Percentiles rank a stretch among this genome's conserved stretches.
Evolutionary conservation across 2,113 vertebrate genomes (phyloP).

Genomic region (Gymnorhina tibicen): DNA sequence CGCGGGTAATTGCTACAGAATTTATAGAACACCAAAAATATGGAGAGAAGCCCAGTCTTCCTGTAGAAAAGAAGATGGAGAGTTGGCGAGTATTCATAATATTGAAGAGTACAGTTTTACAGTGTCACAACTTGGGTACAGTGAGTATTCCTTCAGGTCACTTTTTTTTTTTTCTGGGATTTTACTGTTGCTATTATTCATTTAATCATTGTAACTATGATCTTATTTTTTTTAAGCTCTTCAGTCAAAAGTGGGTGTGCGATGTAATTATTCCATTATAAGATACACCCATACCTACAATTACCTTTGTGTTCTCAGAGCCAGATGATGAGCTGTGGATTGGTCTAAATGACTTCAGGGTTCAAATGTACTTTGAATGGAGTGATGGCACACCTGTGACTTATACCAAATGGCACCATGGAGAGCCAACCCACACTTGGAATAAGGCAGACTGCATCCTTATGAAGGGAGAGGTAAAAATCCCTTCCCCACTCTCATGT

Average conservation of each 20-base stretch:
- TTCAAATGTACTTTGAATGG: constrained; percentile 91
- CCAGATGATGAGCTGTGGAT: constrained; percentile 86
- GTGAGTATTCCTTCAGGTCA: constrained; percentile 70
- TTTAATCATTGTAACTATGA: not conserved
- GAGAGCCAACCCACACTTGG: constrained; percentile 80
- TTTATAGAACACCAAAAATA: constrained; percentile 78
- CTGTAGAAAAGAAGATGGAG: constrained; percentile 85
- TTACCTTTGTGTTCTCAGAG: constrained; percentile 63
- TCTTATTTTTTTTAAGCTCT: not conserved
- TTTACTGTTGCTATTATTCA: not conserved
- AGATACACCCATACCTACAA: not conserved
- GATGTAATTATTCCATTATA: not conserved
- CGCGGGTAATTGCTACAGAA: constrained; percentile 83
- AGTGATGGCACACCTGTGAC: constrained; percentile 86
- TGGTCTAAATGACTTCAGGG: constrained; percentile 86
- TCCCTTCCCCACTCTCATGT: not conserved
- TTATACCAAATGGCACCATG: constrained; percentile 85
- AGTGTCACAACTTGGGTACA: constrained; percentile 86
- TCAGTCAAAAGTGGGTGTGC: not conserved
- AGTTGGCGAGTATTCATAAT: constrained; percentile 86
- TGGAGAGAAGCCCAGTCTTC: constrained; percentile 82
- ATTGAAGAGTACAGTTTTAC: constrained; percentile 90
- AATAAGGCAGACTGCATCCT: constrained; percentile 86
- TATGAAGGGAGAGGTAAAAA: constrained; percentile 85
- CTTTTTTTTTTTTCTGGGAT: not conserved